phyloP scores from a whole-genome alignment of 2,113 vertebrate genomes.

The Oncorhynchus clarkii region DNA sequence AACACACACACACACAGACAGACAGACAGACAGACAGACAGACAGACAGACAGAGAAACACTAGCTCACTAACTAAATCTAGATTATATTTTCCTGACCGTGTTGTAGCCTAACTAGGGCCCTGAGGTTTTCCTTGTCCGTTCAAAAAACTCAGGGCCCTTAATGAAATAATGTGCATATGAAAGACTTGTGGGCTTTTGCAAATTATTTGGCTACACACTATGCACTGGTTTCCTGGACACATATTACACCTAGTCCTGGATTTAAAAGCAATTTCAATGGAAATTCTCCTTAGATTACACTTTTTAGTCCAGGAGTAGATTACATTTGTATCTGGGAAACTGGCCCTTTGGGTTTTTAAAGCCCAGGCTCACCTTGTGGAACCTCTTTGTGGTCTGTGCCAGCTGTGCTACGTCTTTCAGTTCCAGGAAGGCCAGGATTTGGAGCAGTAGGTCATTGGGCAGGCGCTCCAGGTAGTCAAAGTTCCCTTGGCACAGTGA shows the following conservation, averaged over 20 bases:
- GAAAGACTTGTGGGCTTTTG: not conserved
- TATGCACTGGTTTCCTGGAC: no score
- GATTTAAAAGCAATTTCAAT: not conserved
- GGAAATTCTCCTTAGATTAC: not conserved
- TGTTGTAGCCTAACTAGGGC: no score
- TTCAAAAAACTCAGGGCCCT: no score
- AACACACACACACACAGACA: conserved; percentile 11
- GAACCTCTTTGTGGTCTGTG: conserved; percentile 71
- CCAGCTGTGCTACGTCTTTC: conserved; percentile 70
- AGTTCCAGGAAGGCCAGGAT: conserved; percentile 75
- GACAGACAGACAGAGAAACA: not conserved
- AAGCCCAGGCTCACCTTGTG: conserved; percentile 63
- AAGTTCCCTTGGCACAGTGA: conserved; percentile 72
- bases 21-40: not conserved
- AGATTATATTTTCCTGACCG: no score
- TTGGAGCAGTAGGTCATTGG: conserved; percentile 69
- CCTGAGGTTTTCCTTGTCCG: no score
- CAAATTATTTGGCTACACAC: not conserved
- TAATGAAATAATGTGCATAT: not conserved
- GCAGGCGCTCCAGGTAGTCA: conserved; percentile 77
- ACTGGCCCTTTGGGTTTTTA: not conserved
- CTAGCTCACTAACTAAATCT: no score
- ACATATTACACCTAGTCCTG: no score
- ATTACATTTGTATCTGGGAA: not conserved
- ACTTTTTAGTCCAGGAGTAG: no score